These are phyloP conservation scores for Melanostoma scalare DNA, from an alignment of 2,888 invertebrate species.

Conservation along the genomic window DNA sequence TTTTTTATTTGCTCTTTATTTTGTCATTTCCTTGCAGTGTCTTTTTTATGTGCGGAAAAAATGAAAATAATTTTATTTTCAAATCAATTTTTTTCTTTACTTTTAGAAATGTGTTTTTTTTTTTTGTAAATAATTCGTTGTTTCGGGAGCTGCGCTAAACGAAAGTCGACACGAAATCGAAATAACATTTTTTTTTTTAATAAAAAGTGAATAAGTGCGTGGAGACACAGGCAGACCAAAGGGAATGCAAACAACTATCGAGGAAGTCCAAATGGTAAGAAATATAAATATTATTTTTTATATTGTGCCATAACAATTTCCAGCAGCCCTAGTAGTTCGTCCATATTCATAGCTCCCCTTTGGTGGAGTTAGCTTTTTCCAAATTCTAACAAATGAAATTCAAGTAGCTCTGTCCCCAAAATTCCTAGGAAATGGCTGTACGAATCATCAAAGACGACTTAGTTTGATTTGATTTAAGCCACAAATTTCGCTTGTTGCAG, in stretches of 20 bases:
- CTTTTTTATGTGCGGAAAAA: slow-evolving; percentile 6
- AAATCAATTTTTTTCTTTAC: not conserved
- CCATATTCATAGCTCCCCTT: too few relatives aligned
- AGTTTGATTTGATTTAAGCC: too few relatives aligned
- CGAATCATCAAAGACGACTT: too few relatives aligned
- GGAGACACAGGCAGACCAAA: not conserved
- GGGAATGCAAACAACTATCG: slow-evolving; percentile 9
- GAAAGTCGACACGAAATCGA: not conserved
- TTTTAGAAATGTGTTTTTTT: too few relatives aligned
- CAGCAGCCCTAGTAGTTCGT: too few relatives aligned
- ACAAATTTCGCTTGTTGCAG: too few relatives aligned
- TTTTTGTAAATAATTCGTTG: not conserved
- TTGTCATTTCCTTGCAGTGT: slow-evolving; percentile 5
- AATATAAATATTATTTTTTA: not conserved
- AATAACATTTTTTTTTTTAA: too few relatives aligned
- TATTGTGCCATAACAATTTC: not conserved
- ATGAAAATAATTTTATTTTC: slow-evolving; percentile 1
- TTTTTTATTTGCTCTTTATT: not conserved
- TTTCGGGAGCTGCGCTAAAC: too few relatives aligned
- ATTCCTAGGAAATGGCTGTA: too few relatives aligned
- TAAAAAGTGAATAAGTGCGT: slow-evolving; percentile 7
- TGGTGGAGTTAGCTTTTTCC: too few relatives aligned
- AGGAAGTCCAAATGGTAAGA: slow-evolving; percentile 39
- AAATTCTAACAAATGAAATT: too few relatives aligned
- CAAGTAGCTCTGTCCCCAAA: too few relatives aligned